These are phyloP conservation scores for Actinernus sp. DNA, from an alignment of 92 coral and sea anemone genomes.

Conservation along the genomic window DNA sequence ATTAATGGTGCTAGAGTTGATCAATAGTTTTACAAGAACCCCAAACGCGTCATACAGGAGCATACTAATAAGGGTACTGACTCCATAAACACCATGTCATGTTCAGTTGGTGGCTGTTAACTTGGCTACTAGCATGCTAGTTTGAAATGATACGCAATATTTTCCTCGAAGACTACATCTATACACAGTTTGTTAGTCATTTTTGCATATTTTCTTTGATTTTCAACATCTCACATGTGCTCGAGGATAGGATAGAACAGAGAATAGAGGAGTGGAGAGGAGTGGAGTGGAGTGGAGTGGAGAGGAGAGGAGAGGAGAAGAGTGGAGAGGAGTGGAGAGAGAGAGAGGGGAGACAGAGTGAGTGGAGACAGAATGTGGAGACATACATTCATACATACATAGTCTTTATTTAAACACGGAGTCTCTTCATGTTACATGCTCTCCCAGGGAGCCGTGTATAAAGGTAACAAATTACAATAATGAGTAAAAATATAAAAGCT, in stretches of 20 bases:
- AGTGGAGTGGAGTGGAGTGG: background rate
- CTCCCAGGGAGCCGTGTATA: conserved; percentile 5
- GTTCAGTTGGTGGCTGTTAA: no score
- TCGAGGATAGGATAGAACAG: background rate
- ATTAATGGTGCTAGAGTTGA: no score
- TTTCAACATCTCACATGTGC: no score
- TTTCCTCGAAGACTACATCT: no score
- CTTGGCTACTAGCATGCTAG: no score
- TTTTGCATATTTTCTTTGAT: no score
- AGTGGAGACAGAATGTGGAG: background rate
- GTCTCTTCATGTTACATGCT: conserved; percentile 2
- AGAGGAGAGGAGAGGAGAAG: background rate
- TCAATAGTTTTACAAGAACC: no score
- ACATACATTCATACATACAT: background rate
- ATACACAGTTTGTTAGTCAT: no score
- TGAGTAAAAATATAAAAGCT: background rate
- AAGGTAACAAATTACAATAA: background rate
- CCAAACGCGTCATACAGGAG: no score
- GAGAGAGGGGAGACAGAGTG: background rate
- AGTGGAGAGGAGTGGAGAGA: background rate
- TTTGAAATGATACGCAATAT: no score
- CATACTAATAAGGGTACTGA: no score
- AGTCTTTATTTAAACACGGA: background rate
- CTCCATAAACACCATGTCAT: no score
- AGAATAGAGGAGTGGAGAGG: background rate